A percentile compares a stretch with the other conserved stretches of the same genome.
phyloP scores from a whole-genome alignment of 2,113 vertebrate genomes.

The Heliornis fulica region DNA sequence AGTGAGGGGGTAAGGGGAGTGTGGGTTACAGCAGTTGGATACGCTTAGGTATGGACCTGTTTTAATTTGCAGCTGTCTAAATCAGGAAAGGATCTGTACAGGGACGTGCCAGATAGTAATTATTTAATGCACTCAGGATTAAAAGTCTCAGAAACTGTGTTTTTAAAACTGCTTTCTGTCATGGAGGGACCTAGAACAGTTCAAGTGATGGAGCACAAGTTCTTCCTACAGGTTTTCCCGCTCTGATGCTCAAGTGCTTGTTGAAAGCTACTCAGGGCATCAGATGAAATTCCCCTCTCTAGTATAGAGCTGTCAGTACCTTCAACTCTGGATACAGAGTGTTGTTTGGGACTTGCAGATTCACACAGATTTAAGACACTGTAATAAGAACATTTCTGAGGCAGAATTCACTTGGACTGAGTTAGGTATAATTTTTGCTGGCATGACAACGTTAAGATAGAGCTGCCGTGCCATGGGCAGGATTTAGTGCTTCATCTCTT shows the following conservation, averaged over 20 bases:
- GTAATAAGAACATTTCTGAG: not conserved
- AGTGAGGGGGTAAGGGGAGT: not conserved
- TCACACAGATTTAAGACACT: not conserved
- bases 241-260: not conserved
- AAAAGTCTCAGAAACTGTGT: accelerated
- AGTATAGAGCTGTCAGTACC: not conserved
- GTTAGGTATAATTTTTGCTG: not conserved
- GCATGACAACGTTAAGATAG: not conserved
- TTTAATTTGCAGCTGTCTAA: not conserved
- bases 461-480: not conserved
- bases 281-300: not conserved
- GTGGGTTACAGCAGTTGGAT: not conserved
- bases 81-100: not conserved
- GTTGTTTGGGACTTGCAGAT: not conserved
- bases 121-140: not conserved
- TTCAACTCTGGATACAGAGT: not conserved
- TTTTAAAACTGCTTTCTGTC: not conserved
- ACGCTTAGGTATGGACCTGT: not conserved
- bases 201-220: not conserved
- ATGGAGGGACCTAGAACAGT: not conserved
- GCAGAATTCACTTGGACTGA: not conserved
- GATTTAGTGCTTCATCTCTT: conserved; percentile 33
- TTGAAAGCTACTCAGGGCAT: not conserved
- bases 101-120: not conserved
- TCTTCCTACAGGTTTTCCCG: not conserved